Conservation (phyloP, 2,113 vertebrate species). For the Marcusenius ussheri region DNA sequence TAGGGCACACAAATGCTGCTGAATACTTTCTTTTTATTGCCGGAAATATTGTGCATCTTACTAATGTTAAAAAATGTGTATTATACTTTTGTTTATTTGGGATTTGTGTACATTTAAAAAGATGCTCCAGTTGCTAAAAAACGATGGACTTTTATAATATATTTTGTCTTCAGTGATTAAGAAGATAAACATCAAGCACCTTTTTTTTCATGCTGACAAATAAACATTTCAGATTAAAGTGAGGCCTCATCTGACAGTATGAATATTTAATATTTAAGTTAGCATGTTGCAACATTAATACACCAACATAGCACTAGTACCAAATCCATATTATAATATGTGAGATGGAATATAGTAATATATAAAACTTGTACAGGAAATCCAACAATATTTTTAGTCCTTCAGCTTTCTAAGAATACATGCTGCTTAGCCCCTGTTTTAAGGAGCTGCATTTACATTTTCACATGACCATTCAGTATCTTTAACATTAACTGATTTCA, state of each 20-base stretch:
- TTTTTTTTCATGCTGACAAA: background rate
- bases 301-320: background rate
- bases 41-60: background rate
- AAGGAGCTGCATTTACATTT: background rate
- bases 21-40: background rate
- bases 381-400: background rate
- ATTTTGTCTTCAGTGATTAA: background rate
- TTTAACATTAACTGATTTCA: background rate
- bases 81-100: slow-evolving; percentile 11
- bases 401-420: background rate
- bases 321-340: background rate
- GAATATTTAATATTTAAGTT: background rate
- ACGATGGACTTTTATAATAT: background rate
- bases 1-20: background rate
- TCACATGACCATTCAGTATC: background rate
- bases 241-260: background rate
- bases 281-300: background rate
- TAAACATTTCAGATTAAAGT: background rate
- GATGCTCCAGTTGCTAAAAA: background rate
- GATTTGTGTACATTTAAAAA: background rate
- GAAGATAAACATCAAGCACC: background rate
- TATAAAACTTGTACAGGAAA: background rate
- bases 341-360: background rate
- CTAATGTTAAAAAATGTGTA: background rate
- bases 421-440: slow-evolving; percentile 6